Evolutionary conservation across 2,888 invertebrate species (phyloP).

Genomic region (Chrysolina haemoptera): DNA sequence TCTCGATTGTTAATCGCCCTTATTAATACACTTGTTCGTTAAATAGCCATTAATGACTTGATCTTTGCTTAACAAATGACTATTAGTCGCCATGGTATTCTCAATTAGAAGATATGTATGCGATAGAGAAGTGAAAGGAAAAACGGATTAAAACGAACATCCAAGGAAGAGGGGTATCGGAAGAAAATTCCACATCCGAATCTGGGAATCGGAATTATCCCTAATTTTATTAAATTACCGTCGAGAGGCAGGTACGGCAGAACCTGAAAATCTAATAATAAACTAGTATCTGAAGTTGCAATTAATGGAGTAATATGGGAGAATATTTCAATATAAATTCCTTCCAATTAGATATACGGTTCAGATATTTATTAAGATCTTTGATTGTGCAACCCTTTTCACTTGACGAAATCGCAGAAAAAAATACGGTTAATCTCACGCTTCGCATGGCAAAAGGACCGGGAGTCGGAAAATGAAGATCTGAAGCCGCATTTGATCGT

Average conservation of each 20-base stretch:
- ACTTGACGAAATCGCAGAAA: conserved; percentile 41
- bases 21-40: too few species aligned
- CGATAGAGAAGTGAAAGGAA: conserved; percentile 19
- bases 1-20: too few species aligned
- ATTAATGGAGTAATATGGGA: conserved; percentile 65
- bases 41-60: too few species aligned
- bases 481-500: conserved; percentile 24
- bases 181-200: conserved; percentile 59
- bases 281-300: conserved; percentile 66
- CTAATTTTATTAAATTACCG: conserved; percentile 59
- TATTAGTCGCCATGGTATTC: conserved; percentile 9
- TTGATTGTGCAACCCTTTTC: conserved; percentile 50
- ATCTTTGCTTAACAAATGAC: too few species aligned
- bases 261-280: conserved; percentile 67
- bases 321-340: conserved; percentile 69
- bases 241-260: conserved; percentile 38
- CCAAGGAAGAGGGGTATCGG: conserved; percentile 45
- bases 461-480: conserved; percentile 19
- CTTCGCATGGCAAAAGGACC: conserved; percentile 43
- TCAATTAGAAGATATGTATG: conserved; percentile 31
- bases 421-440: conserved; percentile 47
- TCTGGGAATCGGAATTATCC: conserved; percentile 56
- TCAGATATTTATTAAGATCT: conserved; percentile 59
- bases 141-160: conserved; percentile 43
- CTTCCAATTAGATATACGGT: conserved; percentile 64